Percentiles rank a stretch among this genome's conserved stretches.
Conservation (phyloP, 2,888 invertebrate species). For the Endotricha flammealis region DNA sequence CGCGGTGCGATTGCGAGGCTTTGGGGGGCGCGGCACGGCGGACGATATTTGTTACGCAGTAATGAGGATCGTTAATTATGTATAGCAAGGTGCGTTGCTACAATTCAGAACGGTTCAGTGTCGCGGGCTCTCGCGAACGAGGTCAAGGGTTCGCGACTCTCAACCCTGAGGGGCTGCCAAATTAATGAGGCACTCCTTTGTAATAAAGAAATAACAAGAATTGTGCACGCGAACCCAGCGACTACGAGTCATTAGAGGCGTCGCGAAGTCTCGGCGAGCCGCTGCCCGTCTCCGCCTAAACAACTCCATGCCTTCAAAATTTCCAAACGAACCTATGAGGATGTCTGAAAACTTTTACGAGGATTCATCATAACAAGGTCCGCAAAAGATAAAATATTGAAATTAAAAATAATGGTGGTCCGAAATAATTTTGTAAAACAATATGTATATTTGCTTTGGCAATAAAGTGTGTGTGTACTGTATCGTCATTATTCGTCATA, state of each 20-base stretch:
- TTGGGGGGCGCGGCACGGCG: slow-evolving; percentile 17
- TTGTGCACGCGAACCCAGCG: slow-evolving; percentile 73
- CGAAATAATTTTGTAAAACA: too few species aligned
- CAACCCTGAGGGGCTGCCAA: slow-evolving; percentile 77
- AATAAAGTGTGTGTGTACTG: too few species aligned
- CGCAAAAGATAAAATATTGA: too few species aligned
- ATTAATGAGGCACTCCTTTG: slow-evolving; percentile 80
- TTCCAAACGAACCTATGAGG: slow-evolving; percentile 44
- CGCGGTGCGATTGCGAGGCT: slow-evolving; percentile 23
- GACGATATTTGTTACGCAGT: slow-evolving; percentile 58
- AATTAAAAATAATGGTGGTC: too few species aligned
- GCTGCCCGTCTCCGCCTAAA: slow-evolving; percentile 64
- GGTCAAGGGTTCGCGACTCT: slow-evolving; percentile 75
- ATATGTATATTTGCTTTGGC: too few species aligned
- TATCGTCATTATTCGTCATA: too few species aligned
- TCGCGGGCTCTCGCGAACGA: slow-evolving; percentile 65
- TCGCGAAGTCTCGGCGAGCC: slow-evolving; percentile 59
- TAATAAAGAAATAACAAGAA: slow-evolving; percentile 80
- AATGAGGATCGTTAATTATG: slow-evolving; percentile 77
- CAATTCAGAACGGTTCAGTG: slow-evolving; percentile 64
- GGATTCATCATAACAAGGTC: neutral
- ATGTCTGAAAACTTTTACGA: slow-evolving; percentile 10
- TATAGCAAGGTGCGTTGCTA: slow-evolving; percentile 71
- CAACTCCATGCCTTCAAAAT: slow-evolving; percentile 60
- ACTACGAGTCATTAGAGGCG: slow-evolving; percentile 72